Conservation (phyloP, 2,797 vertebrate genomes). For the Brachymystax lenok region DNA sequence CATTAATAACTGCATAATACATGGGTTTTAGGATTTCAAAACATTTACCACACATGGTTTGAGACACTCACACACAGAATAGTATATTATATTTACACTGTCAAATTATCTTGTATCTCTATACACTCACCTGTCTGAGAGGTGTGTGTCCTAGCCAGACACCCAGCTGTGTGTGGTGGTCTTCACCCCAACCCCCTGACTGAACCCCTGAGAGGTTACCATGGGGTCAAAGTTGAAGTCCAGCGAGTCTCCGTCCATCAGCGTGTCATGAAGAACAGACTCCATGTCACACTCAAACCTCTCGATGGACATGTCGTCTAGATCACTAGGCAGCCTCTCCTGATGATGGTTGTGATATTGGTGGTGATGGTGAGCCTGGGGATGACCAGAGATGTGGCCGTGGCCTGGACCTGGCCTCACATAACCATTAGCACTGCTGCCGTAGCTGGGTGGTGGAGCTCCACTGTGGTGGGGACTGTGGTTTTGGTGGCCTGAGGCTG, state of each 20-base stretch:
- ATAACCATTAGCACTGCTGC: conserved; percentile 80
- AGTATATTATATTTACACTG: neutral
- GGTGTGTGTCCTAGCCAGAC: conserved; percentile 79
- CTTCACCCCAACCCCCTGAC: conserved; percentile 90
- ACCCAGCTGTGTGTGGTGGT: conserved; percentile 94
- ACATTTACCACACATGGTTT: neutral
- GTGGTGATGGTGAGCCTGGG: conserved; percentile 35
- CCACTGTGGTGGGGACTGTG: conserved; percentile 18
- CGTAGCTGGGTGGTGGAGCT: conserved; percentile 72
- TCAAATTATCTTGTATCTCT: neutral
- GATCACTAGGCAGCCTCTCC: conserved; percentile 95
- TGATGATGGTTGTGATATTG: conserved; percentile 76
- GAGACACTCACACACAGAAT: neutral
- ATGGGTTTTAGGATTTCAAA: neutral
- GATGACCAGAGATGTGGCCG: conserved; percentile 25
- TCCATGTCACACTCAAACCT: conserved; percentile 96
- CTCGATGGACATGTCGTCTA: conserved; percentile 96
- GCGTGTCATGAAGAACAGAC: conserved; percentile 94
- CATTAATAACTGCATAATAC: neutral
- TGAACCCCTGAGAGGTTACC: conserved; percentile 87
- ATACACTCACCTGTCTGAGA: neutral
- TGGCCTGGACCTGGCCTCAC: conserved; percentile 74
- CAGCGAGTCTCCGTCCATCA: conserved; percentile 94
- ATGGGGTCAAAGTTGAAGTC: conserved; percentile 98
- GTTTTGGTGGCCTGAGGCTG: conserved; percentile 34